phyloP scores from a whole-genome alignment of 2,113 vertebrate species.

The Ia io region DNA sequence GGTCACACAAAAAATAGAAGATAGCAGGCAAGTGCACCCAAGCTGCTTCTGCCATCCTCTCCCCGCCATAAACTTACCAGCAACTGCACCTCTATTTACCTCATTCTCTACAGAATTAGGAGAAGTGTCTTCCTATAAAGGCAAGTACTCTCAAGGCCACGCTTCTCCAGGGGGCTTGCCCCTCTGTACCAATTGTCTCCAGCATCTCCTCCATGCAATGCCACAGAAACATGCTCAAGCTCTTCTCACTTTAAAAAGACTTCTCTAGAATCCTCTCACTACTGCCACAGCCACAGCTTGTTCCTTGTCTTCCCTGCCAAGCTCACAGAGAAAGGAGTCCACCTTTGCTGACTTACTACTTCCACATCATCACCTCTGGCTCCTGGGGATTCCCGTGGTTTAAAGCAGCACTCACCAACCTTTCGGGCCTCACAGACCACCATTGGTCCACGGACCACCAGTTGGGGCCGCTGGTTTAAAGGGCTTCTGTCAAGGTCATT shows the following conservation, averaged over 20 bases:
- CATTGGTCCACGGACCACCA: too few relatives aligned
- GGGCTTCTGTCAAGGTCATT: not conserved
- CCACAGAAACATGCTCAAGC: not conserved
- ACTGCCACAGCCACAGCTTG: too few relatives aligned
- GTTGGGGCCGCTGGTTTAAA: not conserved
- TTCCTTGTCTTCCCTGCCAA: not conserved
- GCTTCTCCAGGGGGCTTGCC: not conserved
- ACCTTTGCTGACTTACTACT: not conserved
- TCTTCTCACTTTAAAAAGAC: not conserved
- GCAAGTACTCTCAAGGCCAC: not conserved
- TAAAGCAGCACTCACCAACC: not conserved
- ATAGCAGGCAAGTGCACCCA: not conserved
- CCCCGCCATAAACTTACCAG: not conserved
- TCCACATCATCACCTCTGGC: not conserved
- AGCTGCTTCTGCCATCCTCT: not conserved
- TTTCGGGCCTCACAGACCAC: too few relatives aligned
- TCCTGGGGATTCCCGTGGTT: not conserved
- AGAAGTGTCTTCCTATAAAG: not conserved
- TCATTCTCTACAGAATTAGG: not conserved
- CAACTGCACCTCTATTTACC: not conserved
- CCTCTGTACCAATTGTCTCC: not conserved
- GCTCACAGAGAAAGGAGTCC: not conserved
- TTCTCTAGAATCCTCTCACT: not conserved
- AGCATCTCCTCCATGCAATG: not conserved
- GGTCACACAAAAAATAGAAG: not conserved